Percentiles rank a stretch among this genome's conserved stretches.
These are phyloP conservation scores for Anadara kagoshimensis DNA, from an alignment of 1,140 invertebrate species.

Conservation along the genomic window DNA sequence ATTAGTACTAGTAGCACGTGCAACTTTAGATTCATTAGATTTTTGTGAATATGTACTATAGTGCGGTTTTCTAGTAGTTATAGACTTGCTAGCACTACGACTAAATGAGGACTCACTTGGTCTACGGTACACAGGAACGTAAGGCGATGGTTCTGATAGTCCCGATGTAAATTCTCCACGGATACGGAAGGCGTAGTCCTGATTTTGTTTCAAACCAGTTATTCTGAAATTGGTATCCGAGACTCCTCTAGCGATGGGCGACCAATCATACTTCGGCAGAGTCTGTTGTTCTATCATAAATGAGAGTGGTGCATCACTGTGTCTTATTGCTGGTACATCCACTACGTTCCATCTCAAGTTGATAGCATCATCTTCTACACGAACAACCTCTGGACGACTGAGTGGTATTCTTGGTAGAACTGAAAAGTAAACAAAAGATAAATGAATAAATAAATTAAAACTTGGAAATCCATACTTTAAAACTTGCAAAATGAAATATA, in stretches of 20 bases:
- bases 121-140: slow-evolving; percentile 61
- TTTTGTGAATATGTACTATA: slow-evolving; percentile 15
- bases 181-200: slow-evolving; percentile 64
- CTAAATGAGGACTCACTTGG: slow-evolving; percentile 60
- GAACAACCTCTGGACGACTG: slow-evolving; percentile 51
- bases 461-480: too few relatives aligned
- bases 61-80: slow-evolving; percentile 6
- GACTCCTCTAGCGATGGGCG: slow-evolving; percentile 57
- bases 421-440: slow-evolving; percentile 34
- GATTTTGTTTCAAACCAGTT: slow-evolving; percentile 50
- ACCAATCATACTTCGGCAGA: slow-evolving; percentile 64
- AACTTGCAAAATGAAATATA: too few relatives aligned
- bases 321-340: slow-evolving; percentile 58
- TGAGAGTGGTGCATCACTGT: slow-evolving; percentile 57
- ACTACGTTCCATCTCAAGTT: slow-evolving; percentile 59
- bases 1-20: slow-evolving; percentile 34
- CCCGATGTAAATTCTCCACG: slow-evolving; percentile 62
- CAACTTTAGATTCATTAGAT: background rate
- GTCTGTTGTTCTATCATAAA: slow-evolving; percentile 66
- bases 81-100: slow-evolving; percentile 31
- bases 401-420: slow-evolving; percentile 60
- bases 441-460: too few relatives aligned
- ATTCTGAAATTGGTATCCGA: slow-evolving; percentile 54
- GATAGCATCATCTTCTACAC: slow-evolving; percentile 57
- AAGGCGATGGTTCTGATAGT: slow-evolving; percentile 56